phyloP scores from a whole-genome alignment of 2,797 vertebrate species.

The Hyperoplus lanceolatus region DNA sequence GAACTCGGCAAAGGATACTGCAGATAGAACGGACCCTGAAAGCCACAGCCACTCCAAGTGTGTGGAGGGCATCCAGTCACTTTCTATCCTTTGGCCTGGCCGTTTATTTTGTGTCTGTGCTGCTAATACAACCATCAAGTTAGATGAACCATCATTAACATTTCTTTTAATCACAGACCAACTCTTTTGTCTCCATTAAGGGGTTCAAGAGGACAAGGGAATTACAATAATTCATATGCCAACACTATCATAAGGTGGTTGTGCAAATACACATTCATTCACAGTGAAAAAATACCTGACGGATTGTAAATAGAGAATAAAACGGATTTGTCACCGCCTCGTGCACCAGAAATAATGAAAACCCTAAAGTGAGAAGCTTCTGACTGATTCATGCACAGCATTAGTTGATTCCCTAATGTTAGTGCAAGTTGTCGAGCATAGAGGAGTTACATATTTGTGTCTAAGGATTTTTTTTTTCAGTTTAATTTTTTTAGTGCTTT shows the following conservation, averaged over 20 bases:
- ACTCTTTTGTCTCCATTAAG: not conserved
- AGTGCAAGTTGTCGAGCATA: conserved; percentile 9
- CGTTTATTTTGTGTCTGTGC: not conserved
- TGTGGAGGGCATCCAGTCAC: not conserved
- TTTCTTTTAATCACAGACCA: conserved; percentile 4
- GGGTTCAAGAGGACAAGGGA: conserved; percentile 8
- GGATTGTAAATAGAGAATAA: conserved; percentile 31
- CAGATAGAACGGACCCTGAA: conserved; percentile 1
- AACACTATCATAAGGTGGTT: conserved; percentile 30
- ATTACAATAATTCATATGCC: not conserved
- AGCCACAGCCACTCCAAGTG: conserved; percentile 21
- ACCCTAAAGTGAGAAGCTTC: conserved; percentile 8
- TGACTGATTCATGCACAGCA: conserved; percentile 21
- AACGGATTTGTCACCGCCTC: conserved; percentile 13
- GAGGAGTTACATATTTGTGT: conserved; percentile 11
- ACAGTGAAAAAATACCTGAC: conserved; percentile 30
- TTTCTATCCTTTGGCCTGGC: not conserved
- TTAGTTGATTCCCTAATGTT: conserved; percentile 21
- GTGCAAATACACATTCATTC: conserved; percentile 23
- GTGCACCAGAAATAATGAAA: conserved; percentile 16
- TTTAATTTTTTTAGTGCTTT: not conserved
- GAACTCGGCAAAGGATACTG: conserved; percentile 35
- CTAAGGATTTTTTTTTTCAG: conserved; percentile 10
- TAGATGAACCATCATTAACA: conserved; percentile 13
- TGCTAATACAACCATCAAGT: not conserved